Evolutionary conservation across 2,113 vertebrate species (phyloP).

Genomic region (Vanacampus margaritifer): DNA sequence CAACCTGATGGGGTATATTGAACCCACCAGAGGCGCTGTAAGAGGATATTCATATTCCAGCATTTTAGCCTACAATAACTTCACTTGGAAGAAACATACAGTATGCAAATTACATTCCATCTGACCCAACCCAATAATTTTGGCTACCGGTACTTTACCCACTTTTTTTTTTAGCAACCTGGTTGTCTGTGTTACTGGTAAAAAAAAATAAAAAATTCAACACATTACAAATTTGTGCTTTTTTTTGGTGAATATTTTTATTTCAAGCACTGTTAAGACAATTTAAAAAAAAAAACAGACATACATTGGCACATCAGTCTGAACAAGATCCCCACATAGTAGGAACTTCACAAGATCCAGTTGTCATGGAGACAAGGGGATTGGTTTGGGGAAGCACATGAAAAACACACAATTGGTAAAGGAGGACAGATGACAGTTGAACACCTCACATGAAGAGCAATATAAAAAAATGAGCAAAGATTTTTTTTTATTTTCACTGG

Average conservation of each 20-base stretch:
- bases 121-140: too few species aligned
- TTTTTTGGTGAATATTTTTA: slow-evolving; percentile 49
- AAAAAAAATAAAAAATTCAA: slow-evolving; percentile 14
- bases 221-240: slow-evolving; percentile 11
- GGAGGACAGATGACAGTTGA: slow-evolving; percentile 4
- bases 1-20: too few species aligned
- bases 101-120: too few species aligned
- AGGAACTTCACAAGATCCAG: slow-evolving; percentile 44
- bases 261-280: slow-evolving; percentile 68
- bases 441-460: slow-evolving; percentile 3
- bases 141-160: too few species aligned
- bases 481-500: background rate
- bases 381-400: slow-evolving; percentile 8
- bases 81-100: too few species aligned
- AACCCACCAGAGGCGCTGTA: too few species aligned
- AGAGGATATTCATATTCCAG: too few species aligned
- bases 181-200: background rate
- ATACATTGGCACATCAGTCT: slow-evolving; percentile 45
- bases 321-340: slow-evolving; percentile 41
- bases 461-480: slow-evolving; percentile 5
- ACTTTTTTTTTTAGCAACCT: background rate
- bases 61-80: too few species aligned
- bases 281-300: slow-evolving; percentile 28
- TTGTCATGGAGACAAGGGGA: slow-evolving; percentile 21
- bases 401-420: slow-evolving; percentile 15